Conservation (phyloP, 2,888 invertebrate genomes). For the Osedax fenrisi region DNA sequence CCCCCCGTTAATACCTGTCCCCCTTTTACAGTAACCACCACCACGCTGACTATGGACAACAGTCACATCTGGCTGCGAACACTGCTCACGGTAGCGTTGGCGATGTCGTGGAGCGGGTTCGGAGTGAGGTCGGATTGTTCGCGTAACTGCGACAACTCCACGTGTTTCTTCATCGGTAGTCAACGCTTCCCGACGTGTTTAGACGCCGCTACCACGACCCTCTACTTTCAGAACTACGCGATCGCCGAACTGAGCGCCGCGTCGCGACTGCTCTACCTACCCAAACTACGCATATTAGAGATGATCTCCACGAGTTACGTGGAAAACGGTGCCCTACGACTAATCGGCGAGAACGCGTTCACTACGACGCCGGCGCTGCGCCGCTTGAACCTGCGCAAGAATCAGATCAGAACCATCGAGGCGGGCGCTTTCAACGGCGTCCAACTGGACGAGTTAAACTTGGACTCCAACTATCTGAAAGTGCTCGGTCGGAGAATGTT, state of each 20-base stretch:
- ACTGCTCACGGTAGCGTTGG: too few species aligned
- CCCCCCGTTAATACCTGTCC: too few species aligned
- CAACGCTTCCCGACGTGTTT: neutral
- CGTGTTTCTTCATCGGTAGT: neutral
- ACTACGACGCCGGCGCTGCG: conserved; percentile 30
- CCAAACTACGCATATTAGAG: neutral
- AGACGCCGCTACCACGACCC: neutral
- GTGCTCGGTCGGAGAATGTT: neutral
- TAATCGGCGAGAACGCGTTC: conserved; percentile 34
- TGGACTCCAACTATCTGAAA: neutral
- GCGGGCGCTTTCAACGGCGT: conserved; percentile 32
- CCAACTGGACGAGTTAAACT: neutral
- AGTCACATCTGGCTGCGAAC: too few species aligned
- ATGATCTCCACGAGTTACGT: neutral
- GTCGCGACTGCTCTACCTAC: neutral
- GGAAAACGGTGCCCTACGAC: neutral
- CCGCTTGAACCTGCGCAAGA: conserved; percentile 34
- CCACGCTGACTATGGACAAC: too few species aligned
- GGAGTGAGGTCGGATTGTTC: neutral
- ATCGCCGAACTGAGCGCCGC: neutral
- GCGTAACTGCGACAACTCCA: neutral
- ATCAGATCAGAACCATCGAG: conserved; percentile 31
- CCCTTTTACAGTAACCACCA: too few species aligned
- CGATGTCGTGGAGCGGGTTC: too few species aligned
- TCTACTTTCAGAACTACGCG: neutral